Conservation (phyloP, 1,140 invertebrate species). For the Proctacanthus coquilletti region DNA sequence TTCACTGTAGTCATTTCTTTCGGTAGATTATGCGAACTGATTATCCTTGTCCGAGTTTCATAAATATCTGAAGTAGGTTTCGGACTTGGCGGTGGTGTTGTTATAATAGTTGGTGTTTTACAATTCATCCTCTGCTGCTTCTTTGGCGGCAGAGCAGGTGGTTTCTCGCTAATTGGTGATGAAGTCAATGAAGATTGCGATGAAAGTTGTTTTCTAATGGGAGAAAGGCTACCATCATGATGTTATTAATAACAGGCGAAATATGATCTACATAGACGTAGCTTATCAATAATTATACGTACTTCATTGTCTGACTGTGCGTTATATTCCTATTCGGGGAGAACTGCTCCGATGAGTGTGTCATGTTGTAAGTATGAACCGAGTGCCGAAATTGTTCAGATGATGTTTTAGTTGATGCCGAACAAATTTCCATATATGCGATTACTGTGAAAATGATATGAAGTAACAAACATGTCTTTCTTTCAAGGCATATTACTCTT, state of each 20-base stretch:
- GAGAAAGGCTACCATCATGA: conserved; percentile 6
- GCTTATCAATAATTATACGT: too few species aligned
- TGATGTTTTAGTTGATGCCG: conserved; percentile 45
- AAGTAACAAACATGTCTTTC: too few species aligned
- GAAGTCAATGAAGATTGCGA: conserved; percentile 1
- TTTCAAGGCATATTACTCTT: too few species aligned
- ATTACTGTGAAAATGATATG: conserved; percentile 64
- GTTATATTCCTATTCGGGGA: conserved; percentile 23
- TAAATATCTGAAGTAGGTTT: conserved; percentile 11
- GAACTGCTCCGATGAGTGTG: conserved; percentile 21
- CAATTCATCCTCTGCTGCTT: conserved; percentile 18
- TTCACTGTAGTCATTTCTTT: conserved; percentile 14
- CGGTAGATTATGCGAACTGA: conserved; percentile 17
- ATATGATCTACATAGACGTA: too few species aligned
- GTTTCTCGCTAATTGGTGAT: conserved; percentile 23
- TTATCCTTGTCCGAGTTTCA: neutral
- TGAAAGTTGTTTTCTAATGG: neutral
- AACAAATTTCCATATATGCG: conserved; percentile 91
- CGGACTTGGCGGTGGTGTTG: conserved; percentile 24
- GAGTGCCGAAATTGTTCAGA: conserved; percentile 68
- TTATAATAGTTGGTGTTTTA: conserved; percentile 15
- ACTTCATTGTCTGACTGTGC: conserved; percentile 30
- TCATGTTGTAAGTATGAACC: conserved; percentile 62
- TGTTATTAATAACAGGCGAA: neutral
- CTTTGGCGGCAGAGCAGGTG: conserved; percentile 68